phyloP scores from a whole-genome alignment of 2,888 invertebrate species.

The Rhamphomyia laevipes region DNA sequence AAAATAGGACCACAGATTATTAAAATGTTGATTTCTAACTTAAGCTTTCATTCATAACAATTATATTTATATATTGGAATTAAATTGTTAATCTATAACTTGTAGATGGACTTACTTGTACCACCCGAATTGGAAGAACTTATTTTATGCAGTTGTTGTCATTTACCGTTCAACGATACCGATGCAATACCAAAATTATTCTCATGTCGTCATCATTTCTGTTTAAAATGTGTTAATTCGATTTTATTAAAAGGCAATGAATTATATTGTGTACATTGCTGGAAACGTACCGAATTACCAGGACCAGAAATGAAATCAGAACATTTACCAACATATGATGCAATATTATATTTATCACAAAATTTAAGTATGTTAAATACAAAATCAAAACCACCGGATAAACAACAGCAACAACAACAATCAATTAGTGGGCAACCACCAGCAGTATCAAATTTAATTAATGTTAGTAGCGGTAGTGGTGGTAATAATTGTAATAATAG shows the following conservation, averaged over 20 bases:
- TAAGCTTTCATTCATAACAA: no score
- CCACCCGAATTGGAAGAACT: slow-evolving; percentile 61
- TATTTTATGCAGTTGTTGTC: slow-evolving; percentile 63
- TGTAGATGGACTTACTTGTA: slow-evolving; percentile 47
- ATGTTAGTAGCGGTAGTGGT: slow-evolving; percentile 8
- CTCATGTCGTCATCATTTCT: slow-evolving; percentile 66
- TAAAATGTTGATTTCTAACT: no score
- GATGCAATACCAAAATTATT: slow-evolving; percentile 62
- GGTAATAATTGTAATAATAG: background rate
- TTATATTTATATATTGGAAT: no score
- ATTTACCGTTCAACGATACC: slow-evolving; percentile 59
- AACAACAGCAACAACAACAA: slow-evolving; percentile 8
- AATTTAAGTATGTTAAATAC: slow-evolving; percentile 45
- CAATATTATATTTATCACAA: slow-evolving; percentile 53
- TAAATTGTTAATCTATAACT: no score
- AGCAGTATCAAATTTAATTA: slow-evolving; percentile 10
- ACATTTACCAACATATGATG: slow-evolving; percentile 54
- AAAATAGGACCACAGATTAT: no score
- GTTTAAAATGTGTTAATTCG: slow-evolving; percentile 59
- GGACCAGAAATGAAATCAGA: slow-evolving; percentile 52
- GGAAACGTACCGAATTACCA: slow-evolving; percentile 58
- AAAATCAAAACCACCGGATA: background rate
- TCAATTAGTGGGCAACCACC: slow-evolving; percentile 15
- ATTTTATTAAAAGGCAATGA: slow-evolving; percentile 55
- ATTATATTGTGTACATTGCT: slow-evolving; percentile 60